These are phyloP conservation scores for Nothocercus nigrocapillus DNA, from an alignment of 2,113 vertebrate species.

Conservation along the genomic window DNA sequence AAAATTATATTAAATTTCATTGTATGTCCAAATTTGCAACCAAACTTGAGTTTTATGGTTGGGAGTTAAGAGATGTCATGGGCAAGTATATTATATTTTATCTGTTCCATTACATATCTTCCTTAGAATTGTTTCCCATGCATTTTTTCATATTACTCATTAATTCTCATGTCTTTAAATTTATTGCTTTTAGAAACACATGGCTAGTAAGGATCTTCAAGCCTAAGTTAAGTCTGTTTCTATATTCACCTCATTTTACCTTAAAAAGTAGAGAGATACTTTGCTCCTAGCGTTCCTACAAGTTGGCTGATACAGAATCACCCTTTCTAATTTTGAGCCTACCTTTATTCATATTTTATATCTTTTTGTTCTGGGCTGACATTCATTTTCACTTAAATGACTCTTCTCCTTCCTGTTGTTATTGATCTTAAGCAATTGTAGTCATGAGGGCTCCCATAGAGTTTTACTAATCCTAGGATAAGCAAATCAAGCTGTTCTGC, in stretches of 20 bases:
- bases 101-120: not conserved
- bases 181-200: not conserved
- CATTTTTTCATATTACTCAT: not conserved
- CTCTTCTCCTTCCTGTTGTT: not conserved
- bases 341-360: not conserved
- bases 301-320: not conserved
- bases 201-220: not conserved
- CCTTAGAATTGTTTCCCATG: not conserved
- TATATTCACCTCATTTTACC: not conserved
- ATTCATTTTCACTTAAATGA: not conserved
- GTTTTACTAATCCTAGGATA: constrained; percentile 10
- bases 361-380: not conserved
- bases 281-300: not conserved
- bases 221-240: not conserved
- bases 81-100: not conserved
- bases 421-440: not conserved
- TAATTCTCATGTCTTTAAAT: not conserved
- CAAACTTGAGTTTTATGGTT: not conserved
- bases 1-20: not conserved
- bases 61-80: not conserved
- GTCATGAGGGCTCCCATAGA: not conserved
- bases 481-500: constrained; percentile 37
- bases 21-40: not conserved
- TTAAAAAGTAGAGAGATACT: not conserved
- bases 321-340: not conserved